Base-by-base conservation (phyloP, 1,140 invertebrate genomes). In the Drosophila tropicalis region DNA sequence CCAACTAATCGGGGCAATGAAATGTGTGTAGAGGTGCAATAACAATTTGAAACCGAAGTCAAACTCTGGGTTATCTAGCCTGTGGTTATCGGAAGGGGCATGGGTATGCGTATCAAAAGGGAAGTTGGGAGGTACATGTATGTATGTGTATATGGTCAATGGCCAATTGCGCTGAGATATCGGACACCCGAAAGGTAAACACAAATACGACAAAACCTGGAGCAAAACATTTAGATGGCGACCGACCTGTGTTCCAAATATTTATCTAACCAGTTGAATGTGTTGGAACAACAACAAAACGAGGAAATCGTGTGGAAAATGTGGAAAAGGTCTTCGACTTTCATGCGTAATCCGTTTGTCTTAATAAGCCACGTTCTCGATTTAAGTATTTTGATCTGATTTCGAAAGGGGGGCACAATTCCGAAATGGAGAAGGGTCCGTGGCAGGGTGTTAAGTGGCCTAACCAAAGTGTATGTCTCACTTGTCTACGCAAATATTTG, bases 331-430 rank as follows among this genome's bases (percentile, higher is more conserved):
- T 51, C 44, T 51, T 22, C 9, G 44, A 51, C 44, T 51, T 51
- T 22, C 19, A 51, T 51, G 44, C 44, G 44, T 51, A 51, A 51
- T 51, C 44, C 44, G 44, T 51, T 51, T 51, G 44, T 51, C 19
- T 51, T 51, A 51, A 51, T 51, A 51, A 51, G 44, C 44, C 44
- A 51, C 44, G 44, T 51, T 51, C 44, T 51, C 17, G 44, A 51
- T 51, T 51, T 51, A 51, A 51, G 44, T 51, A 51, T 51, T 51
- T 51, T 51, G 44, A 51, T 51, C 44, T 51, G 44, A 51, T 51
- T 51, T 51, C 44, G 17, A 22, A 22, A 9, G 15, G 44, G 15
- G 17, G 15, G 29, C 29, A 44, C 5, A 47, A 51, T 9, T 51
- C 17, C 15, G 15, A 47, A 47, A 47, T 47, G 44, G 44, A 17